Base-by-base conservation (phyloP, 2,113 vertebrate species). In the Mobula birostris region DNA sequence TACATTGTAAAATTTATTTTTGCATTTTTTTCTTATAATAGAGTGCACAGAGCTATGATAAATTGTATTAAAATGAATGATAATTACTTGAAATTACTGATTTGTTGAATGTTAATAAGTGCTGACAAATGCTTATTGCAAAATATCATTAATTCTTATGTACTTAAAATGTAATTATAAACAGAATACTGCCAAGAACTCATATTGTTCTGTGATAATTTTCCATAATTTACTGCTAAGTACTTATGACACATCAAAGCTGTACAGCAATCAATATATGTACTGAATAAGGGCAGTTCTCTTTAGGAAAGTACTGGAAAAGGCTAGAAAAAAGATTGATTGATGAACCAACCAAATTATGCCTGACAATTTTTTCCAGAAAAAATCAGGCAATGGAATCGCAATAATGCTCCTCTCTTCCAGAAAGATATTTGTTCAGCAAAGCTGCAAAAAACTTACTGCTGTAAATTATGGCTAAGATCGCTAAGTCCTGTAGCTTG, bases 1-100 rank as follows among this genome's bases (percentile, higher is more conserved):
- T 40, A 8, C n/a, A 92, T 17, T 92, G 4, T 91, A 68, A 70
- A 68, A 92, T 92, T 66, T 91, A 91, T 92, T 70, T 92, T 92
- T 72, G 66, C 66, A 40, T 2, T 72, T 72, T 72, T 85, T 61
- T 61, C 12, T 61, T 19, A 58, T 3, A 87, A 24, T 87, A 56
- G 56, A 87, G 17, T 70, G 32, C 40, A 24, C 24, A 72, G 29
- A 29, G n/a, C 36, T 92, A 70, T 68, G 17, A 40, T 36, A 92
- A 32, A 36, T 83, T 83, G 32, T 92, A 40, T 32, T 90, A 40
- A 66, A 70, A 72, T 40, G 66, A 70, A 91, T 40, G 32, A 40
- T 17, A 92, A 70, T 70, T 61, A 68, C 66, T 70, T 36, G 14
- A 24, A 68, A 87, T 29, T 24, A 87, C 61, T 19, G 72, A 9